Evolutionary conservation across 1,140 invertebrate genomes (phyloP), one percentile per base, ranked within the genome.

Genomic region (Sweltsa coloradensis): DNA sequence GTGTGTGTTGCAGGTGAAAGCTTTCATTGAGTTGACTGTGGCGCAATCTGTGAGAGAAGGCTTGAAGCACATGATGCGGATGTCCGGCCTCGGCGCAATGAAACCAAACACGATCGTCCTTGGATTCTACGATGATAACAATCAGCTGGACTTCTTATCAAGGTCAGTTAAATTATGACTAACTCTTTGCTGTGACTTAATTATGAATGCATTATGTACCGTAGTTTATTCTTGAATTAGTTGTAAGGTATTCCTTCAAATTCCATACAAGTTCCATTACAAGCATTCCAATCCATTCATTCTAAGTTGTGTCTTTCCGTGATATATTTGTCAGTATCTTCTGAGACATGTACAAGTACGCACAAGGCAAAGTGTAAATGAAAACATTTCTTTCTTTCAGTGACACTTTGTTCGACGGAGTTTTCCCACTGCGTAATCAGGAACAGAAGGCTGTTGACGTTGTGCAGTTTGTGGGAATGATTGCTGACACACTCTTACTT

Each of bases 71-170:
- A 70, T 99, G 36, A 81, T 94, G 19, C 73, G 94, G 23, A 68
- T 98, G 34, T 85, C 90, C 13, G 96, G 96, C 7, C 78, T 99
- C 55, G 96, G 96, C 3, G 96, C 95, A 5, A 98, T 99, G 94
- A 97, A 98, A 64, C 94, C 94, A 0, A 98, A 99, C 62, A 98
- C 95, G 0, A 87, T 99, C 44, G 70, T 89, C 29, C 67, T 91
- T 34, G 85, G 93, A 4, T 98, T 97, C 68, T 82, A 91, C 41
- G 89, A 93, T 55, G 72, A 79, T 14, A 73, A 83, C 49, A 54
- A 67, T 3, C 83, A 81, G 3, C 61, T 64, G 24, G 85, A 94
- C 60, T 92, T 89, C 59, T 84, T 91, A 47, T 60, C 71, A 47
- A 67, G 60, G 73, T 74, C 56, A 55, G 42, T 29, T 14, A 13